Evolutionary conservation across 2,797 vertebrate genomes (phyloP), one percentile per base, ranked within the genome.

Genomic region (Prionace glauca): DNA sequence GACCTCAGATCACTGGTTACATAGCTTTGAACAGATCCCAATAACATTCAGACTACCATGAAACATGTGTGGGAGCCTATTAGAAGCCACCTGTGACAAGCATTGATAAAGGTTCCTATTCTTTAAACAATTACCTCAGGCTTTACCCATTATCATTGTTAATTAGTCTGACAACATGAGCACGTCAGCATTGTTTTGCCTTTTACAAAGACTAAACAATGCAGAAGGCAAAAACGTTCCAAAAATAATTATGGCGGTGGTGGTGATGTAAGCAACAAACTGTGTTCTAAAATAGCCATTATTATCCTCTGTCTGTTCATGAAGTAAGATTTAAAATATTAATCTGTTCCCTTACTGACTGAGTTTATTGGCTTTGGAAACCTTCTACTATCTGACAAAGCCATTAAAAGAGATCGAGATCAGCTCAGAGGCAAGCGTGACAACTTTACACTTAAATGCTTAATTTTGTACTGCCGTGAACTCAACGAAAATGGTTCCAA

Each of bases 381-480:
- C 71, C 26, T 56, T 65, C 77, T 77, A 56, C 50, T 56, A 72
- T 72, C 71, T 77, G 69, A 95, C 71, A 95, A 62, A 91, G 29
- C 60, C 41, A 60, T 77, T 95, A 77, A 95, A 95, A 26, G 22
- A 7, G 93, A 95, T 95, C 69, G 32, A 65, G 45, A 60, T 95
- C 56, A 56, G 71, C 71, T 77, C 26, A 45, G n/a, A 92, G 90
- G 62, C 74, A n/a, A 95, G 69, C 24, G 14, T 77, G 69, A 77
- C 93, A 77, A 95, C 41, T 72, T 95, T 71, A 95, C 69, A 77
- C 29, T 77, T 77, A 77, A 32, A 56, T 60, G 93, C 45, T 95
- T 95, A 95, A 95, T 95, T 72, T 95, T 77, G 56, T 77, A 95
- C 29, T 77, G 93, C 45, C 93, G 50, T 72, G 93, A 95, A 95